Evolutionary conservation across 2,888 invertebrate species (phyloP).

Genomic region (Archaeoteleia sp.): DNA sequence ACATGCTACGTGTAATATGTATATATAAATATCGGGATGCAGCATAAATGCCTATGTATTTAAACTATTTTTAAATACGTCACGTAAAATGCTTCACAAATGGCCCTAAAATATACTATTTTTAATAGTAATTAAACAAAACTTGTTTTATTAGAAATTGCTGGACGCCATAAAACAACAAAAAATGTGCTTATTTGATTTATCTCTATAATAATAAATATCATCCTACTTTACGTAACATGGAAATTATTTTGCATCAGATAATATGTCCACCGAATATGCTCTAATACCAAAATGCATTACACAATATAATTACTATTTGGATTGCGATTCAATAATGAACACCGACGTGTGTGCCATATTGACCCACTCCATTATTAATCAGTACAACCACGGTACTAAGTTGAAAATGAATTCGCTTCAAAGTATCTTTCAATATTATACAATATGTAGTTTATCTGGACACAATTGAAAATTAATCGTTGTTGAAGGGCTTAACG

Average conservation of each 20-base stretch:
- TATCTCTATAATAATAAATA: conserved; percentile 29
- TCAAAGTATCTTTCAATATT: conserved; percentile 21
- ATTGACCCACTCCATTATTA: conserved; percentile 42
- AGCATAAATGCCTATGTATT: too few relatives aligned
- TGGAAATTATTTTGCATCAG: conserved; percentile 45
- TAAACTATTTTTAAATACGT: too few relatives aligned
- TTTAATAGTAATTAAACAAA: too few relatives aligned
- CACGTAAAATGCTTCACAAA: too few relatives aligned
- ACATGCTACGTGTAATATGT: too few relatives aligned
- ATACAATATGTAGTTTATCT: conserved; percentile 26
- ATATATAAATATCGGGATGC: too few relatives aligned
- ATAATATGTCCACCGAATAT: conserved; percentile 33
- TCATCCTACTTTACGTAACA: conserved; percentile 40
- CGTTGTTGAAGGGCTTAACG: too few relatives aligned
- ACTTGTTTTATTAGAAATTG: too few relatives aligned
- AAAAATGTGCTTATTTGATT: conserved; percentile 32
- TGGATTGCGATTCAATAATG: conserved; percentile 45
- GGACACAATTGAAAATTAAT: too few relatives aligned
- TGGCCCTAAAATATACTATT: too few relatives aligned
- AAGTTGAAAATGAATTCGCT: conserved; percentile 24
- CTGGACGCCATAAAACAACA: too few relatives aligned
- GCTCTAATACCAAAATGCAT: conserved; percentile 44
- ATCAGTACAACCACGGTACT: conserved; percentile 9
- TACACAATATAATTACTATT: conserved; percentile 45
- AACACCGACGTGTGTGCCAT: conserved; percentile 21